Conservation (phyloP, 2,113 vertebrate species). For the Clarias macrocephalus region DNA sequence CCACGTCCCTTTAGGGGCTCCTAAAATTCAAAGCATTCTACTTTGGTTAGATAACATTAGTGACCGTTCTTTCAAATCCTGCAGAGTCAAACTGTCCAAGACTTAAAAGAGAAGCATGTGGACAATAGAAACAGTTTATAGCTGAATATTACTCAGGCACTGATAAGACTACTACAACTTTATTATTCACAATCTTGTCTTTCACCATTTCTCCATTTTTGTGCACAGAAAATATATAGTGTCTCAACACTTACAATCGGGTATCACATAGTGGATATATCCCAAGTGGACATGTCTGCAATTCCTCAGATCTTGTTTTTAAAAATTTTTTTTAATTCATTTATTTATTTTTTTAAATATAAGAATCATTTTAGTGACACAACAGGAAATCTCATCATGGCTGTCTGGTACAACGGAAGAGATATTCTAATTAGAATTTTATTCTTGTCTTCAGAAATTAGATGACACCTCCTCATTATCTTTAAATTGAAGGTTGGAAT, state of each 20-base stretch:
- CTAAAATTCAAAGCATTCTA: neutral
- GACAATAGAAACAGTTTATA: neutral
- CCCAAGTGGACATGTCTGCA: constrained; percentile 23
- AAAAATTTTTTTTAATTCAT: neutral
- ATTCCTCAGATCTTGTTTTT: neutral
- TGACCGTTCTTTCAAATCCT: neutral
- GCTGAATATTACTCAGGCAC: constrained; percentile 22
- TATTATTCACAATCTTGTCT: neutral
- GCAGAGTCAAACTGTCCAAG: neutral
- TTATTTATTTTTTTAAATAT: neutral
- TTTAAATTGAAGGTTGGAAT: neutral
- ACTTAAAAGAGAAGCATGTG: neutral
- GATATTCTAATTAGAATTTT: neutral
- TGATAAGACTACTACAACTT: neutral
- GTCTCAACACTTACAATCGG: neutral
- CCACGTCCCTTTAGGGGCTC: no score
- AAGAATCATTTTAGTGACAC: neutral
- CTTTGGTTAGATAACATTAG: neutral
- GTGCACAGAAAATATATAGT: neutral
- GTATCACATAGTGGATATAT: constrained; percentile 17
- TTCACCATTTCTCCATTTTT: neutral
- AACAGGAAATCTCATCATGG: constrained; percentile 19
- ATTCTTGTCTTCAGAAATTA: neutral
- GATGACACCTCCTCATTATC: neutral
- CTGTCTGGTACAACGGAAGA: neutral